phyloP scores from a whole-genome alignment of 1,140 invertebrate species.

The Notospermus geniculatus region DNA sequence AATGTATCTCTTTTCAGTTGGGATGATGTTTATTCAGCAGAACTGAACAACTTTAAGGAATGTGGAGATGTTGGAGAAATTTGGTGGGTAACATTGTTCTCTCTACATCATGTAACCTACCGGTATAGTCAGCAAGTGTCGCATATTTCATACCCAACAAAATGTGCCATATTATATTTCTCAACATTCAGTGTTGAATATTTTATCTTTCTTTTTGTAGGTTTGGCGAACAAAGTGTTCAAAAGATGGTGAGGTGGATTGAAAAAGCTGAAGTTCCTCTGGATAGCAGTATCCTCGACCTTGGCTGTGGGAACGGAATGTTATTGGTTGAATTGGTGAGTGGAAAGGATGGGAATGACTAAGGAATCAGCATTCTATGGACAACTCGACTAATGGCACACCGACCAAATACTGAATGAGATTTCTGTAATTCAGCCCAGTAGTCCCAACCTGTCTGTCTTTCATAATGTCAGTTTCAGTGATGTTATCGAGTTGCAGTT shows the following conservation, averaged over 20 bases:
- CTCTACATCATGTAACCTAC: neutral
- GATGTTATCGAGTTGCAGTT: slow-evolving; percentile 11
- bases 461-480: slow-evolving; percentile 7
- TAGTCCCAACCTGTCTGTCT: slow-evolving; percentile 8
- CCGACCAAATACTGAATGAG: neutral
- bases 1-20: slow-evolving; percentile 63
- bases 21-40: slow-evolving; percentile 76
- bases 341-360: neutral
- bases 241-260: slow-evolving; percentile 69
- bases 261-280: slow-evolving; percentile 30
- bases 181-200: slow-evolving; percentile 3
- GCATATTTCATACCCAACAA: too few relatives aligned
- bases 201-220: slow-evolving; percentile 27
- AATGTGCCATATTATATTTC: neutral
- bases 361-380: too few relatives aligned
- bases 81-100: slow-evolving; percentile 61
- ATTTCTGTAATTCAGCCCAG: neutral
- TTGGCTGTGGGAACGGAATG: slow-evolving; percentile 89
- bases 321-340: slow-evolving; percentile 72
- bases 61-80: slow-evolving; percentile 87
- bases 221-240: slow-evolving; percentile 80
- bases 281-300: slow-evolving; percentile 43
- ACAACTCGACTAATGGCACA: too few relatives aligned
- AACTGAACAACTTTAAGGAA: slow-evolving; percentile 77
- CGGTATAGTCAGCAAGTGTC: neutral